Evolutionary conservation across 2,797 vertebrate genomes (phyloP).

Genomic region (Myotis myotis): DNA sequence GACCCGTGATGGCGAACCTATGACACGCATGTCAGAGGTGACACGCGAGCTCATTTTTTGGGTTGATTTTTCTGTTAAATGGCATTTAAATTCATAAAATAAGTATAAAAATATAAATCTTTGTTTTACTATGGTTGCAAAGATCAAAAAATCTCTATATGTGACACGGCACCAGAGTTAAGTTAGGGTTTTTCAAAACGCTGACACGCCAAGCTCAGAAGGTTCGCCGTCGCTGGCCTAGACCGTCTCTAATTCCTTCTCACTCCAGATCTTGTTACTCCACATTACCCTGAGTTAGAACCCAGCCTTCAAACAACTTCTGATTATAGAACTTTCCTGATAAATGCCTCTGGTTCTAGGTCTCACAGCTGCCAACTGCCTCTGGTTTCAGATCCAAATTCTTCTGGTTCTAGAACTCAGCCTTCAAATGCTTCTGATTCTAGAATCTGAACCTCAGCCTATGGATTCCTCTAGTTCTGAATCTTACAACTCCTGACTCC

Average conservation of each 20-base stretch:
- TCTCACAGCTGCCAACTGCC: background rate
- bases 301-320: background rate
- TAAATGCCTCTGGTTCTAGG: background rate
- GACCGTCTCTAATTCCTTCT: background rate
- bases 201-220: too few relatives aligned
- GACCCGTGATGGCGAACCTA: background rate
- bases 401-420: background rate
- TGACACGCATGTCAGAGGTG: too few relatives aligned
- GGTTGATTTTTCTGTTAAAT: too few relatives aligned
- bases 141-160: too few relatives aligned
- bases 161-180: too few relatives aligned
- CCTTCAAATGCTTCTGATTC: slow-evolving; percentile 6
- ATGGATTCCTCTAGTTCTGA: background rate
- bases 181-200: too few relatives aligned
- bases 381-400: slow-evolving; percentile 4
- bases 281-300: background rate
- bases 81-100: too few relatives aligned
- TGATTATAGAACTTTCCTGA: background rate
- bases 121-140: too few relatives aligned
- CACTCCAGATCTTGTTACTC: background rate
- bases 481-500: background rate
- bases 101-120: too few relatives aligned
- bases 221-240: background rate
- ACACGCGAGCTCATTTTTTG: too few relatives aligned
- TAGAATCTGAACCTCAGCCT: background rate